A percentile compares a stretch with the other conserved stretches of the same genome.
Conservation (phyloP, 2,888 invertebrate genomes). For the Neoscelio sp. region DNA sequence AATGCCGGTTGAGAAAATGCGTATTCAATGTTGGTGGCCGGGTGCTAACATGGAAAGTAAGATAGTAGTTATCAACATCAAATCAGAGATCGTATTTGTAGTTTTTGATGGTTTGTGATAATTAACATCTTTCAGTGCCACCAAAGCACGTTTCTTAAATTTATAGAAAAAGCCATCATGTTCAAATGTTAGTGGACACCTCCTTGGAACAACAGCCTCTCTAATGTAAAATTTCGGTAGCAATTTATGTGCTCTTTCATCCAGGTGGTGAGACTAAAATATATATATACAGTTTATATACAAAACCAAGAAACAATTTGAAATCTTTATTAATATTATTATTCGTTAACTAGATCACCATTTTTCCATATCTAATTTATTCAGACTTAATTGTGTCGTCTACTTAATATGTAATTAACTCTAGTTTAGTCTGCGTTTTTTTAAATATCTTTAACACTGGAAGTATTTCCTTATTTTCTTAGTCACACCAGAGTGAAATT, state of each 20-base stretch:
- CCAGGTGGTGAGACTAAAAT: constrained; percentile 86
- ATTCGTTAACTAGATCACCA: too few relatives aligned
- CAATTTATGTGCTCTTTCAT: constrained; percentile 85
- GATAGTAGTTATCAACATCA: constrained; percentile 65
- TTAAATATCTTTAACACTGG: too few relatives aligned
- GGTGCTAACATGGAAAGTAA: constrained; percentile 70
- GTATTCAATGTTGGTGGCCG: constrained; percentile 69
- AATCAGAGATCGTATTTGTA: constrained; percentile 80
- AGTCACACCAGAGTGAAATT: too few relatives aligned
- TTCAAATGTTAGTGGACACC: constrained; percentile 89
- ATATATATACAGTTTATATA: too few relatives aligned
- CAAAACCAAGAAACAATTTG: too few relatives aligned
- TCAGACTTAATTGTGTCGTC: too few relatives aligned
- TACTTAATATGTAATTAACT: too few relatives aligned
- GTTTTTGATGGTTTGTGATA: constrained; percentile 80
- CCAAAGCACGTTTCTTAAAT: constrained; percentile 86
- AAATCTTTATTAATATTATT: not conserved
- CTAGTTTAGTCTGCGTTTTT: too few relatives aligned
- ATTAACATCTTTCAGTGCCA: constrained; percentile 84
- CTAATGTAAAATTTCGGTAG: constrained; percentile 88
- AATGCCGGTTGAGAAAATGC: constrained; percentile 80
- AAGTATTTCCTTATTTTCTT: too few relatives aligned
- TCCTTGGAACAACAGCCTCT: constrained; percentile 86
- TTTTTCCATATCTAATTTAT: too few relatives aligned
- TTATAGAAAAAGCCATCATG: constrained; percentile 90